These are phyloP conservation scores for Tretioscincus oriximinensis DNA, from an alignment of 2,113 vertebrate genomes.

Conservation along the genomic window DNA sequence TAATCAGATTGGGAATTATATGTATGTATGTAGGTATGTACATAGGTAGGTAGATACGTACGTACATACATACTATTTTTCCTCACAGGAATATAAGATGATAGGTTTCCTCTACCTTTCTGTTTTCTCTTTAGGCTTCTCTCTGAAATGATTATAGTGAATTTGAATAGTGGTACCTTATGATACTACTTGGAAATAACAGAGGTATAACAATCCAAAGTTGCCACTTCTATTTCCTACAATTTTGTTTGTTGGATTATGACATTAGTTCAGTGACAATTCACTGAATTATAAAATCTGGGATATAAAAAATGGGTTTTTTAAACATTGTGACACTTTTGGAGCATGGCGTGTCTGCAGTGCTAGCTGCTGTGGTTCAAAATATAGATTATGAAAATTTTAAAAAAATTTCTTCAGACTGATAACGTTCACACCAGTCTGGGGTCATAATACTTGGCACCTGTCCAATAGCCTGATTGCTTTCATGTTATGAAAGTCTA, in stretches of 20 bases:
- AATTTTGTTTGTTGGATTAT: neutral
- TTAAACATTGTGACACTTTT: neutral
- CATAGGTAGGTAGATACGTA: neutral
- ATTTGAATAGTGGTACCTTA: neutral
- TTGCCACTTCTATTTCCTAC: neutral
- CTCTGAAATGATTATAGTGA: too few species aligned
- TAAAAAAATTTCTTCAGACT: constrained; percentile 8
- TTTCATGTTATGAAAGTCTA: neutral
- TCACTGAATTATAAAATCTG: too few species aligned
- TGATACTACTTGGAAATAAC: neutral
- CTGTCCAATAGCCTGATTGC: neutral
- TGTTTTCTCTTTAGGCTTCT: neutral
- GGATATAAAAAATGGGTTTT: too few species aligned
- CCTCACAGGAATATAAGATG: too few species aligned
- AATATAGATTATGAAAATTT: constrained; percentile 34
- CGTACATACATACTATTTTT: neutral
- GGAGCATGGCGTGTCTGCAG: neutral
- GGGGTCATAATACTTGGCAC: neutral
- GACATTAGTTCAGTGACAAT: neutral
- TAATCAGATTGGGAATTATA: neutral
- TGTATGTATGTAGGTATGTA: too few species aligned
- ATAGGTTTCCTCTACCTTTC: neutral
- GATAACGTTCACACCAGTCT: neutral
- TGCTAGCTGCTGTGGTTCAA: neutral
- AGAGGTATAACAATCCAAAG: neutral